These are phyloP conservation scores for Odocoileus hemionus DNA, from an alignment of 2,113 vertebrate genomes.

Conservation along the genomic window DNA sequence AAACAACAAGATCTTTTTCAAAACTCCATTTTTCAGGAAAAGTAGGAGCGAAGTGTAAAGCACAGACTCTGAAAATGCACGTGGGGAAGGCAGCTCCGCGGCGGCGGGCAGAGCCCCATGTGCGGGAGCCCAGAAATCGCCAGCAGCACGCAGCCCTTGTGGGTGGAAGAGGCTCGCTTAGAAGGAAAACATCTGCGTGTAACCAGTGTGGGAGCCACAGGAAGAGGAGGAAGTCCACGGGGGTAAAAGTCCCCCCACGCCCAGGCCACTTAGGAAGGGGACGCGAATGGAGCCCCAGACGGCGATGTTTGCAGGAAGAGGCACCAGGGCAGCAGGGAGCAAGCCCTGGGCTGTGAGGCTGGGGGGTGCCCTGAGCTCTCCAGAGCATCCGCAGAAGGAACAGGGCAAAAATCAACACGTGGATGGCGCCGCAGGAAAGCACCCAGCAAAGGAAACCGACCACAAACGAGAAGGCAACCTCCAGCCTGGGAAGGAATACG, in stretches of 20 bases:
- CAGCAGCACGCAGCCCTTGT: accelerated
- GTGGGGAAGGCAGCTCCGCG: accelerated
- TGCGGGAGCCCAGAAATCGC: background rate
- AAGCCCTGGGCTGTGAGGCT: background rate
- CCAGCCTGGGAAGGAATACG: background rate
- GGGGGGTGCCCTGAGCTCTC: background rate
- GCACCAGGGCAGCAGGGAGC: background rate
- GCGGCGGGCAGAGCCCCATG: accelerated
- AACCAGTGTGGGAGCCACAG: background rate
- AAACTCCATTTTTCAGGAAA: background rate
- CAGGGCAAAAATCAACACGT: background rate
- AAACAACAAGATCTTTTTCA: background rate
- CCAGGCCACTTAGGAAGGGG: background rate
- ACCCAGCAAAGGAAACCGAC: background rate
- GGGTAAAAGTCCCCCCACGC: background rate
- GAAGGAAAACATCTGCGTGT: no score
- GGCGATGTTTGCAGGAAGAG: background rate
- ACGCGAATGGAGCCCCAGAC: no score
- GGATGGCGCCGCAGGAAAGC: background rate
- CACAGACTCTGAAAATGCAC: no score
- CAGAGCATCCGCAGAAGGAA: background rate
- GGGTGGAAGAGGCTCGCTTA: accelerated
- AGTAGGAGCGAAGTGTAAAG: background rate
- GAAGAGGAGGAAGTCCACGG: background rate
- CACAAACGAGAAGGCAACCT: background rate